A percentile compares a stretch with the other conserved stretches of the same genome.
These are phyloP conservation scores for Zonotrichia leucophrys DNA, from an alignment of 2,113 vertebrate genomes.

Conservation along the genomic window DNA sequence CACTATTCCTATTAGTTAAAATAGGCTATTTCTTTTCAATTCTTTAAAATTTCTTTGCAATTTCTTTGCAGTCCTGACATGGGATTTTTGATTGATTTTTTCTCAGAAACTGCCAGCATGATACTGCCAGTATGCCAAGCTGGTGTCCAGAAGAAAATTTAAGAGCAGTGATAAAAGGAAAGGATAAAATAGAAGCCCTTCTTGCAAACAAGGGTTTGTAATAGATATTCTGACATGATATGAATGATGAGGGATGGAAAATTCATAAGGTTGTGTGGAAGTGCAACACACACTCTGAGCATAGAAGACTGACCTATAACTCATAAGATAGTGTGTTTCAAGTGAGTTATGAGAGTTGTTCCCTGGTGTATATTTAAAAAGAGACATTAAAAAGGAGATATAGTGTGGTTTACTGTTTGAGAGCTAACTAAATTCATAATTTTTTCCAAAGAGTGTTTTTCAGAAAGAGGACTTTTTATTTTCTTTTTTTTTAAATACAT, in stretches of 20 bases:
- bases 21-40: slow-evolving; percentile 21
- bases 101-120: slow-evolving; percentile 16
- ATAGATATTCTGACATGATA: slow-evolving; percentile 44
- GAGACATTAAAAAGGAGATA: slow-evolving; percentile 17
- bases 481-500: background rate
- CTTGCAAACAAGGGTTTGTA: slow-evolving; percentile 35
- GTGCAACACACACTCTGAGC: background rate
- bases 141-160: slow-evolving; percentile 46
- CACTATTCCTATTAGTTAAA: background rate
- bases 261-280: slow-evolving; percentile 46
- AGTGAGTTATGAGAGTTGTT: slow-evolving; percentile 30
- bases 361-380: slow-evolving; percentile 28
- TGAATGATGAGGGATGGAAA: slow-evolving; percentile 38
- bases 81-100: slow-evolving; percentile 6
- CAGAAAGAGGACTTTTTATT: background rate
- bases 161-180: slow-evolving; percentile 35
- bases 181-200: slow-evolving; percentile 35
- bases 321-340: slow-evolving; percentile 14
- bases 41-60: no score
- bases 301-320: slow-evolving; percentile 34
- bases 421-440: background rate
- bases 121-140: background rate
- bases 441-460: background rate
- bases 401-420: slow-evolving; percentile 2
- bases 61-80: background rate